Evolutionary conservation across 2,888 invertebrate species (phyloP).

Genomic region (Entomobrya proxima): DNA sequence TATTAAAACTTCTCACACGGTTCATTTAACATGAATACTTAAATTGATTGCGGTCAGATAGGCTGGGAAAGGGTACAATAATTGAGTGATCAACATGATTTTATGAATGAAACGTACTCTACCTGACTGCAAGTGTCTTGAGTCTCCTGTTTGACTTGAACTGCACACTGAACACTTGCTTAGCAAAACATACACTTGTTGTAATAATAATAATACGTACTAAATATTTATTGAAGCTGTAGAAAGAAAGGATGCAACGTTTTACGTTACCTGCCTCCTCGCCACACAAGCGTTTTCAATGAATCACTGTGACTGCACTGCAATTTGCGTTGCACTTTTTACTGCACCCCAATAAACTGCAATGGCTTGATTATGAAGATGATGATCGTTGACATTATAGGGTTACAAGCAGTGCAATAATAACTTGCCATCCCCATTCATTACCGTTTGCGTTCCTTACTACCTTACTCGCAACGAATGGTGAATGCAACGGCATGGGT

Average conservation of each 20-base stretch:
- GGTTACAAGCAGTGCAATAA: background rate
- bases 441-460: background rate
- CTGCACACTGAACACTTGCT: no score
- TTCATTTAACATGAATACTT: no score
- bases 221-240: background rate
- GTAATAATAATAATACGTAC: background rate
- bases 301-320: background rate
- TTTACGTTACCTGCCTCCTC: no score
- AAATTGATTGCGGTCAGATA: no score
- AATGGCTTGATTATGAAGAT: constrained; percentile 7
- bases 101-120: no score
- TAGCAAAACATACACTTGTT: no score
- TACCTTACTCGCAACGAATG: no score
- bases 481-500: background rate
- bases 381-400: constrained; percentile 25
- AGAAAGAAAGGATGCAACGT: background rate
- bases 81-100: no score
- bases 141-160: no score
- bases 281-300: background rate
- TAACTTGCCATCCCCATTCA: background rate
- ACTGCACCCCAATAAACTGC: constrained; percentile 34
- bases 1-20: no score
- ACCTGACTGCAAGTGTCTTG: no score
- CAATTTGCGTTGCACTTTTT: constrained; percentile 39
- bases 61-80: no score